Percentiles rank a stretch among this genome's conserved stretches.
Evolutionary conservation across 2,888 invertebrate genomes (phyloP).

Genomic region (Drosophila melanosoma): DNA sequence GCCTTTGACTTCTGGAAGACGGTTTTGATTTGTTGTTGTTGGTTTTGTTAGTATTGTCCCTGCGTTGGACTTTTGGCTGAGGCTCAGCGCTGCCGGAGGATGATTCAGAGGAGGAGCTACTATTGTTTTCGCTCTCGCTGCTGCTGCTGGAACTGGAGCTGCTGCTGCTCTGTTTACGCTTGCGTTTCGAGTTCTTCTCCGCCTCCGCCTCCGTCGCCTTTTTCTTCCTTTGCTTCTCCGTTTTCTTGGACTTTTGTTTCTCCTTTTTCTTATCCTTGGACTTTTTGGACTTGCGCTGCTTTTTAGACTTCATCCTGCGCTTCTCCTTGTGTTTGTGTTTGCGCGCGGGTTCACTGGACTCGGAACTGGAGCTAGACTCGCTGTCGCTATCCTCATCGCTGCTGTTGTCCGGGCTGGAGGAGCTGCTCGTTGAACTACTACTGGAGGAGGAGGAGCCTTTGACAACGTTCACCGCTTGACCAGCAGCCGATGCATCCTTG

Average conservation of each 20-base stretch:
- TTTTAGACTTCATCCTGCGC: constrained; percentile 56
- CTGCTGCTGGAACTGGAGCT: constrained; percentile 47
- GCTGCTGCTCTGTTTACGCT: constrained; percentile 61
- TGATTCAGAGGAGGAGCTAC: constrained; percentile 40
- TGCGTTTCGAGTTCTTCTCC: constrained; percentile 56
- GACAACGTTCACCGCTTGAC: constrained; percentile 43
- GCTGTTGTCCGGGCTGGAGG: constrained; percentile 38
- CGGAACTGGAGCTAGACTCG: constrained; percentile 57
- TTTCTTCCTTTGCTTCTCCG: constrained; percentile 42
- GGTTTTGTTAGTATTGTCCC: constrained; percentile 22
- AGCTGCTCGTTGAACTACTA: constrained; percentile 45
- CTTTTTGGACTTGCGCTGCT: constrained; percentile 49
- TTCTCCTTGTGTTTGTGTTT: constrained; percentile 61
- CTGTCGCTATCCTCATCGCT: constrained; percentile 63
- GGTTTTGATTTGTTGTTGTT: constrained; percentile 30
- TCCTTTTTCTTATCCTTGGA: constrained; percentile 49
- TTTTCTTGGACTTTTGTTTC: constrained; percentile 35
- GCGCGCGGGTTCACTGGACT: constrained; percentile 53
- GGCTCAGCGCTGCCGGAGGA: constrained; percentile 49
- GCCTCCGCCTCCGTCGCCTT: constrained; percentile 43
- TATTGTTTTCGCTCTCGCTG: constrained; percentile 32
- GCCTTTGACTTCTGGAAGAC: constrained; percentile 23
- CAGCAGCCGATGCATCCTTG: constrained; percentile 48
- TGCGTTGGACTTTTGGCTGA: constrained; percentile 42
- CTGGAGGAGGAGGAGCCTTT: constrained; percentile 42